A percentile compares a stretch with the other conserved stretches of the same genome.
Evolutionary conservation across 2,797 vertebrate genomes (phyloP).

Genomic region (Danio choprae): DNA sequence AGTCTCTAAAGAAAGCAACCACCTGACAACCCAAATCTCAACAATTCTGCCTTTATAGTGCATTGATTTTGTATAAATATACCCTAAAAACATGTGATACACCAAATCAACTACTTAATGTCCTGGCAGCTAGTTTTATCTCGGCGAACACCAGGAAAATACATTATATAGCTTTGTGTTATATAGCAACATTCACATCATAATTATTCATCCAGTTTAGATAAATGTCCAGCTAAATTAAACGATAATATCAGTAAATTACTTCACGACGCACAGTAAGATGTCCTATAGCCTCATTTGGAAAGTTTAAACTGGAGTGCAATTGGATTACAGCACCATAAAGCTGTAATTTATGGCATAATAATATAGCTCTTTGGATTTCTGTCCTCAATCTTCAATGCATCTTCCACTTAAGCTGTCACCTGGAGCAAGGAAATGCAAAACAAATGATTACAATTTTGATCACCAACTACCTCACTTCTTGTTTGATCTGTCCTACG

Average conservation of each 20-base stretch:
- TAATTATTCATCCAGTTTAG: conserved; percentile 10
- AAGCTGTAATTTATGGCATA: conserved; percentile 25
- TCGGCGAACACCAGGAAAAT: too few species aligned
- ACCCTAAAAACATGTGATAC: not conserved
- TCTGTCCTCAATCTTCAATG: conserved; percentile 6
- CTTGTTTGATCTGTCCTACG: not conserved
- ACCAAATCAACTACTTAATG: not conserved
- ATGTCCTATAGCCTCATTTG: conserved; percentile 21
- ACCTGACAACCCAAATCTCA: too few species aligned
- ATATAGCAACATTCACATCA: conserved; percentile 30
- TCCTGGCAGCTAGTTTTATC: not conserved
- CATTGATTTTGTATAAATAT: too few species aligned
- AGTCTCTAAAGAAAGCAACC: too few species aligned
- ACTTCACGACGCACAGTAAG: not conserved
- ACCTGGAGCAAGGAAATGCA: conserved; percentile 23
- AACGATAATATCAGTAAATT: conserved; percentile 42
- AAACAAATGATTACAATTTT: conserved; percentile 20
- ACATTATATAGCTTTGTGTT: not conserved
- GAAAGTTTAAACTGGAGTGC: conserved; percentile 35
- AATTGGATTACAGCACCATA: conserved; percentile 14
- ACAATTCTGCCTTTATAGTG: too few species aligned
- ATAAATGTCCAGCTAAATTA: conserved; percentile 31
- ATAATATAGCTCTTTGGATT: conserved; percentile 31
- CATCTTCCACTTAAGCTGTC: conserved; percentile 10
- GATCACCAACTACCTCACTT: not conserved